Base-by-base conservation (phyloP, 2,797 vertebrate genomes). In the Lacerta viridis region DNA sequence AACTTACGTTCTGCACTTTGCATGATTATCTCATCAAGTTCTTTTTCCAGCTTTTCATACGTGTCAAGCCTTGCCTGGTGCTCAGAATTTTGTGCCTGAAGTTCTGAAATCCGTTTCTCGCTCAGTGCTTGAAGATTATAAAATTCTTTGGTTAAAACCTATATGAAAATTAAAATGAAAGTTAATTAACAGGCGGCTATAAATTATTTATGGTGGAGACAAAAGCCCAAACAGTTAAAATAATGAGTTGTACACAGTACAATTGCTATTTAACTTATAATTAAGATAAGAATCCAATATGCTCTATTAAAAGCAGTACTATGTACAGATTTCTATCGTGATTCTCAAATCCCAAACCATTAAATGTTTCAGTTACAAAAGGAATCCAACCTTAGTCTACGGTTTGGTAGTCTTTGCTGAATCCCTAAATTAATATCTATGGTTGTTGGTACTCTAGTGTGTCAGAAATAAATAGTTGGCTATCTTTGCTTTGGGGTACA, bases 141-240 rank as follows among this genome's bases (percentile, higher is more conserved):
- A 97, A 99, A 99, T 96, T 99, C 99, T 96, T 99, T 99, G 66
- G 98, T 99, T 96, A 99, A 97, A 93, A 99, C 97, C 99, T 99
- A 90, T 89, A 93, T 46, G 77, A 91, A 89, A 46, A 92, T 94
- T 4, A 74, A 78, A 68, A 78, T 18, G 90, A 84, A 89, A 92
- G 55, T 92, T 85, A 66, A 90, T 69, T 33, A 36, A 92, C 39
- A 88, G 41, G 75, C 64, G 33, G 80, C 69, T 92, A 88, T 39
- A 90, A 77, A 59, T 29, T 71, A 25, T 18, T 91, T 83, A 41
- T 15, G 29, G 89, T 88, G 72, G 39, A 86, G 0, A 4, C 3
- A 87, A 88, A 93, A 90, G 71, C 4, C n/a, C 4, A 33, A 7
- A 27, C 41, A 68, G 18, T 25, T 83, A 10, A 43, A 83, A 77